Evolutionary conservation across 2,888 invertebrate species (phyloP).

Genomic region (Dryadula phaetusa): DNA sequence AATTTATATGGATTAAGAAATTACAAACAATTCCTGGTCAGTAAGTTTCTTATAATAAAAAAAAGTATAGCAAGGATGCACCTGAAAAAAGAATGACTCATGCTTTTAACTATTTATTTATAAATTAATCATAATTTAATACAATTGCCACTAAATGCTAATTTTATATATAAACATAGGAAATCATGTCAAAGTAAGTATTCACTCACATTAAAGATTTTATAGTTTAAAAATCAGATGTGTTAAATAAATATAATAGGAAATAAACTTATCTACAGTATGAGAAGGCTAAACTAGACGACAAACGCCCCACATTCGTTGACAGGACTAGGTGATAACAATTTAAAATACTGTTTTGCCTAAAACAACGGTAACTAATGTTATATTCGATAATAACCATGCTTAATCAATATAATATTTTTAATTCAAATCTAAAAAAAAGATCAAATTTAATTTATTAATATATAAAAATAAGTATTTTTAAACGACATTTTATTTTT

Average conservation of each 20-base stretch:
- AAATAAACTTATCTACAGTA: slow-evolving; percentile 13
- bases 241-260: neutral
- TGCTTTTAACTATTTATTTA: slow-evolving; percentile 30
- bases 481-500: neutral
- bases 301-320: slow-evolving; percentile 53
- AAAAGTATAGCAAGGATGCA: slow-evolving; percentile 11
- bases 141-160: slow-evolving; percentile 32
- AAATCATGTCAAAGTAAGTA: slow-evolving; percentile 46
- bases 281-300: slow-evolving; percentile 38
- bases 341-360: slow-evolving; percentile 48
- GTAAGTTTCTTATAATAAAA: neutral
- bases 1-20: neutral
- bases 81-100: slow-evolving; percentile 16
- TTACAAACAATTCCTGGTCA: neutral
- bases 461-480: slow-evolving; percentile 5
- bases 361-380: slow-evolving; percentile 41
- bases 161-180: slow-evolving; percentile 40
- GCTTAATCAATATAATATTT: slow-evolving; percentile 23
- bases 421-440: slow-evolving; percentile 19
- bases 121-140: slow-evolving; percentile 33
- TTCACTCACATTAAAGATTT: slow-evolving; percentile 11
- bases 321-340: slow-evolving; percentile 54
- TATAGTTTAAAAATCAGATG: neutral
- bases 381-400: slow-evolving; percentile 37
- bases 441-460: slow-evolving; percentile 12